Conservation (phyloP, 2,113 vertebrate species). For the Heterotilapia buettikoferi region DNA sequence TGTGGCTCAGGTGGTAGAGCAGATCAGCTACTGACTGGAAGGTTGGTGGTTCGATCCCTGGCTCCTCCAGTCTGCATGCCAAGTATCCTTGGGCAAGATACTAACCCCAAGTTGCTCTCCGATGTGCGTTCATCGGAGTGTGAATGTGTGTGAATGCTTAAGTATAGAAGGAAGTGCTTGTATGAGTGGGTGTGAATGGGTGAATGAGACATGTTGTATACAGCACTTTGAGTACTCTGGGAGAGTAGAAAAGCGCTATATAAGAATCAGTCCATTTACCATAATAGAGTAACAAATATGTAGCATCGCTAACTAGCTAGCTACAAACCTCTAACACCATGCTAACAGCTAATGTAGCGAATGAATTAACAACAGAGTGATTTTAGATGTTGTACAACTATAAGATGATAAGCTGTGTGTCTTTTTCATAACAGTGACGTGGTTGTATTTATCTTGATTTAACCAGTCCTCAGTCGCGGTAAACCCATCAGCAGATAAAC, state of each 20-base stretch:
- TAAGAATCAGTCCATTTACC: background rate
- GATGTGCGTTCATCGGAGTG: rapidly evolving
- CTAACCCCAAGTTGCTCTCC: background rate
- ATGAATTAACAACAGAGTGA: background rate
- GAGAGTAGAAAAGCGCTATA: rapidly evolving
- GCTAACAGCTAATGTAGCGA: background rate
- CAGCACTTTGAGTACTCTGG: background rate
- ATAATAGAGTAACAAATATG: background rate
- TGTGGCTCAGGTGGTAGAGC: background rate
- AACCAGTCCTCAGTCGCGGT: rapidly evolving
- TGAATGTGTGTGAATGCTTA: background rate
- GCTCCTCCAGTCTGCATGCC: background rate
- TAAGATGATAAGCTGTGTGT: background rate
- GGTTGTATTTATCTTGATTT: background rate
- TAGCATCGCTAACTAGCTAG: background rate
- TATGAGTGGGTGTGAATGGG: background rate
- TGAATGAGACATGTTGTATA: background rate
- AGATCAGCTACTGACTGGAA: background rate
- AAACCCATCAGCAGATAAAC: background rate
- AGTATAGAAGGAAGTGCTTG: background rate
- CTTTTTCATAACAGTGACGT: background rate
- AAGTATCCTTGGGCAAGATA: background rate
- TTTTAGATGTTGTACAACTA: background rate
- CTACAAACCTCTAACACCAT: background rate
- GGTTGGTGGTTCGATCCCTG: background rate